Conservation (phyloP, 2,797 vertebrate species). For the Phoebastria nigripes region DNA sequence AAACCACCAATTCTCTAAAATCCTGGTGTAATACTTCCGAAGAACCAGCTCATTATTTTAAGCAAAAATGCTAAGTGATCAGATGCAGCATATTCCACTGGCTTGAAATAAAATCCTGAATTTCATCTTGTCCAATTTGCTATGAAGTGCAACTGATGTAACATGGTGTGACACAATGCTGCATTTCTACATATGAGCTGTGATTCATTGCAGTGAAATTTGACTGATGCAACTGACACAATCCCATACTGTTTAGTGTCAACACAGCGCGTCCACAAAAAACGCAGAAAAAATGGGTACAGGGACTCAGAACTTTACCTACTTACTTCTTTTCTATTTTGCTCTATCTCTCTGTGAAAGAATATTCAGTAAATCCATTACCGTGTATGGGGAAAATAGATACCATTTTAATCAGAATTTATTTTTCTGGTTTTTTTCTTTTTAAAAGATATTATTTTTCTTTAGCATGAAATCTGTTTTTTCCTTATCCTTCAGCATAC, state of each 20-base stretch:
- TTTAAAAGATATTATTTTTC: background rate
- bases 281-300: background rate
- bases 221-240: background rate
- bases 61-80: background rate
- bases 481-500: background rate
- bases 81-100: background rate
- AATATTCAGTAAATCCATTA: background rate
- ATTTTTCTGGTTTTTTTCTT: background rate
- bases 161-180: background rate
- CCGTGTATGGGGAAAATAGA: rapidly evolving
- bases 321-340: background rate
- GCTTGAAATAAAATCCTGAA: background rate
- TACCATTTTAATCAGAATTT: background rate
- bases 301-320: background rate
- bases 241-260: background rate
- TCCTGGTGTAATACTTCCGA: background rate
- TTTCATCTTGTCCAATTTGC: background rate
- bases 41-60: background rate
- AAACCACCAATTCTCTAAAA: background rate
- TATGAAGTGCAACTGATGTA: background rate
- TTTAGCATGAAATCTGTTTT: background rate
- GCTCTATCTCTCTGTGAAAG: background rate
- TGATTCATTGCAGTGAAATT: background rate
- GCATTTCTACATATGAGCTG: background rate
- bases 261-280: background rate